Conservation (phyloP, 2,797 vertebrate species). For the Menidia menidia region DNA sequence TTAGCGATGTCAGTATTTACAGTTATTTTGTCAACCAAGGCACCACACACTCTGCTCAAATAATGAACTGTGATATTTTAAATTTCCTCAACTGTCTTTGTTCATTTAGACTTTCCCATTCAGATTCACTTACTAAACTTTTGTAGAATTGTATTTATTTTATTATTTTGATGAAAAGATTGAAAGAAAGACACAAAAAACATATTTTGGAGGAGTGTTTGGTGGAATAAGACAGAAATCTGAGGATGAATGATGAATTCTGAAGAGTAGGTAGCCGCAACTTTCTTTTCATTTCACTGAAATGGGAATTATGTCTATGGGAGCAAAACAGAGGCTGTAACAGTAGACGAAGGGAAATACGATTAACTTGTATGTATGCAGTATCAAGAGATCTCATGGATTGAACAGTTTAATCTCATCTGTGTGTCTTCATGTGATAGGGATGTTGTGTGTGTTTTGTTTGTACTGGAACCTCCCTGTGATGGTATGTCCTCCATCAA, state of each 20-base stretch:
- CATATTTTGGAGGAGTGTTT: no score
- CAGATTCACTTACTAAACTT: conserved; percentile 9
- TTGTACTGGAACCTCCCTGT: conserved; percentile 35
- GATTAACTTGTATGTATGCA: conserved; percentile 49
- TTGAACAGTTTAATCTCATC: conserved; percentile 37
- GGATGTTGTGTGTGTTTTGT: conserved; percentile 37
- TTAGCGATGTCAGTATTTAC: conserved; percentile 81
- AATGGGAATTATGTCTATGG: conserved; percentile 13
- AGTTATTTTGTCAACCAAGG: conserved; percentile 78
- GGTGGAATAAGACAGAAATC: conserved; percentile 5
- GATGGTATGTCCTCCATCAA: conserved; percentile 13
- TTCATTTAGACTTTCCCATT: conserved; percentile 17
- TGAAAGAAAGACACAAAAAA: not conserved
- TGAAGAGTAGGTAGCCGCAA: conserved; percentile 22
- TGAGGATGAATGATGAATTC: conserved; percentile 48
- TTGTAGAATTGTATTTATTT: not conserved
- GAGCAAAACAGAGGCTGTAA: conserved; percentile 28
- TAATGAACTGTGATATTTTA: conserved; percentile 54
- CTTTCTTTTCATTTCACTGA: conserved; percentile 32
- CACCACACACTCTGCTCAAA: conserved; percentile 56
- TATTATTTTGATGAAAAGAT: conserved; percentile 15
- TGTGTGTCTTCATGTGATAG: not conserved
- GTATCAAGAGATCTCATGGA: conserved; percentile 43
- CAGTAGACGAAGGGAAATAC: conserved; percentile 45
- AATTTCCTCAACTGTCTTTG: conserved; percentile 35